phyloP scores from a whole-genome alignment of 2,888 invertebrate genomes.

The Synanthedon vespiformis region DNA sequence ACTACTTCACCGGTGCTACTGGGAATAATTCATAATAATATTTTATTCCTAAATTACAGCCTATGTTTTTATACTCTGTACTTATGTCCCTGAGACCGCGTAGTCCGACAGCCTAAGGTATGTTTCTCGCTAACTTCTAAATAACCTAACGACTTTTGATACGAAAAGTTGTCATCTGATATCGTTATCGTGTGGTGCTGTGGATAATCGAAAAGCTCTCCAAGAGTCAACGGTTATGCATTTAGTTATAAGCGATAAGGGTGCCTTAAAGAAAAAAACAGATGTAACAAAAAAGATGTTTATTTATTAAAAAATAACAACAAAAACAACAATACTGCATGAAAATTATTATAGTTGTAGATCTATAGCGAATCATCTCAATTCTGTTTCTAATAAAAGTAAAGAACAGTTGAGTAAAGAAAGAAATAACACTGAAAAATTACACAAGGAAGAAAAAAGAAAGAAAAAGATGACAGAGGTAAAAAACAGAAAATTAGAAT shows the following conservation, averaged over 20 bases:
- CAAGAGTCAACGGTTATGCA: no score
- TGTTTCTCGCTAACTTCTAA: no score
- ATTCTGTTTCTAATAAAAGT: not conserved
- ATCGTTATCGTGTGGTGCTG: no score
- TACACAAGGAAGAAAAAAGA: not conserved
- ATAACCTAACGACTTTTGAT: no score
- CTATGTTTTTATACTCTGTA: no score
- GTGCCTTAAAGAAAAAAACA: not conserved
- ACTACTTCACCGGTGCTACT: no score
- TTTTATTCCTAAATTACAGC: no score
- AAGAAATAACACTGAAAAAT: not conserved
- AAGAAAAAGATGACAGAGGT: conserved; percentile 2
- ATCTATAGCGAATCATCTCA: not conserved
- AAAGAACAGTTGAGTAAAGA: not conserved
- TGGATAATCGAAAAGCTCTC: no score
- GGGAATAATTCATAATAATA: no score
- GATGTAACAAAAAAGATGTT: not conserved
- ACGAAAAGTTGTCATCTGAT: no score
- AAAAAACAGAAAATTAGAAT: conserved; percentile 2
- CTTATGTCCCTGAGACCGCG: no score
- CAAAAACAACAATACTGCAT: not conserved
- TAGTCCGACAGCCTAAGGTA: no score
- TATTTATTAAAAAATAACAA: not conserved
- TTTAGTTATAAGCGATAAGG: not conserved
- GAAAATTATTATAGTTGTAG: not conserved